Evolutionary conservation across 2,113 vertebrate genomes (phyloP).

Genomic region (Eira barbara): DNA sequence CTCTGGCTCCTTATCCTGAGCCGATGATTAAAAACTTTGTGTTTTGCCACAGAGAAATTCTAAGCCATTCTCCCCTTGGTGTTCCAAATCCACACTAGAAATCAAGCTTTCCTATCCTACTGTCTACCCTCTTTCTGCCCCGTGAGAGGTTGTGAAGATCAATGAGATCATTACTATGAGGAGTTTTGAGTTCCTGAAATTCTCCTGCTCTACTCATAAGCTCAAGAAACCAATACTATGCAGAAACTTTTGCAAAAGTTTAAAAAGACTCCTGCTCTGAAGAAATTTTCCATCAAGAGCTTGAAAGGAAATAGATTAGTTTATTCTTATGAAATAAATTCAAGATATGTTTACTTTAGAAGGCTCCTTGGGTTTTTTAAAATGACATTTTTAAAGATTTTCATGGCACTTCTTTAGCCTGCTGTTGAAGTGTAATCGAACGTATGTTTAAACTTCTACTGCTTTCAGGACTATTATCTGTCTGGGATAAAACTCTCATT

Average conservation of each 20-base stretch:
- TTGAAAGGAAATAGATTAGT: neutral
- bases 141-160: neutral
- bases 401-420: neutral
- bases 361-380: neutral
- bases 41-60: neutral
- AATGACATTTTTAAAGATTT: neutral
- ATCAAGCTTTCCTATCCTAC: neutral
- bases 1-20: neutral
- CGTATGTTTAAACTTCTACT: neutral
- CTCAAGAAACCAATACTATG: neutral
- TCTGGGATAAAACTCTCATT: neutral
- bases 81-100: neutral
- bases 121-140: neutral
- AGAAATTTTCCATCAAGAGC: neutral
- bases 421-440: neutral
- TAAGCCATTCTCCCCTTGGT: neutral
- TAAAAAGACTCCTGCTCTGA: neutral
- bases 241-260: neutral
- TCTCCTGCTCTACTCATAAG: neutral
- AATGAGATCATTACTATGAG: neutral
- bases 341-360: neutral
- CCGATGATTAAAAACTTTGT: neutral
- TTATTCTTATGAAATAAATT: neutral
- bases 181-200: neutral
- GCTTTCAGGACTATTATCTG: neutral